Evolutionary conservation across 2,888 invertebrate genomes (phyloP).

Genomic region (Ophonus ardosiacus): DNA sequence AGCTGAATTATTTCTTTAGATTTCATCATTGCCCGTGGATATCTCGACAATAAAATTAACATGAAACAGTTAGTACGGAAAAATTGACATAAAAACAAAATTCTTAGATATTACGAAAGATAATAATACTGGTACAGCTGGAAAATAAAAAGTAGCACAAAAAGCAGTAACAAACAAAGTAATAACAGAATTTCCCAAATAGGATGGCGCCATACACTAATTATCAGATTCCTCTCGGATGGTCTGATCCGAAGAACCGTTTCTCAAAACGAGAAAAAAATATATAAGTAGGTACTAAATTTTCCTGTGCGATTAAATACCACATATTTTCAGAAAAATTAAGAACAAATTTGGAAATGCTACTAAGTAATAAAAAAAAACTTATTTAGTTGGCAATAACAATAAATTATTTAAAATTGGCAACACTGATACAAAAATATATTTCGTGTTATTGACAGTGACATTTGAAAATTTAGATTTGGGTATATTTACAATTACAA

Average conservation of each 20-base stretch:
- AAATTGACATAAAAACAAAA: constrained; percentile 31
- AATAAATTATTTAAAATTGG: no score
- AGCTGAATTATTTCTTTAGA: neutral
- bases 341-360: no score
- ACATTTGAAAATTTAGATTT: no score
- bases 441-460: no score
- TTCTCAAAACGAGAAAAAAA: neutral
- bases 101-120: constrained; percentile 36
- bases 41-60: constrained; percentile 7
- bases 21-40: neutral
- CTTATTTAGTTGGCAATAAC: no score
- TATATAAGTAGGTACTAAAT: neutral
- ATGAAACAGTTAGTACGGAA: constrained; percentile 21
- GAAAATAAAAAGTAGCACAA: constrained; percentile 10
- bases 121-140: constrained; percentile 16
- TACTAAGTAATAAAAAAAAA: no score
- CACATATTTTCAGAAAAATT: no score
- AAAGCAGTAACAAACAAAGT: constrained; percentile 24
- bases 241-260: neutral
- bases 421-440: no score
- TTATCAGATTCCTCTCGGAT: neutral
- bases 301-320: no score
- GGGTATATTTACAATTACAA: no score
- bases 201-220: constrained; percentile 22
- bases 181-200: constrained; percentile 35